Percentiles rank a stretch among this genome's conserved stretches.
Conservation (phyloP, 64 coral and sea anemone genomes). For the Montipora sp. region DNA sequence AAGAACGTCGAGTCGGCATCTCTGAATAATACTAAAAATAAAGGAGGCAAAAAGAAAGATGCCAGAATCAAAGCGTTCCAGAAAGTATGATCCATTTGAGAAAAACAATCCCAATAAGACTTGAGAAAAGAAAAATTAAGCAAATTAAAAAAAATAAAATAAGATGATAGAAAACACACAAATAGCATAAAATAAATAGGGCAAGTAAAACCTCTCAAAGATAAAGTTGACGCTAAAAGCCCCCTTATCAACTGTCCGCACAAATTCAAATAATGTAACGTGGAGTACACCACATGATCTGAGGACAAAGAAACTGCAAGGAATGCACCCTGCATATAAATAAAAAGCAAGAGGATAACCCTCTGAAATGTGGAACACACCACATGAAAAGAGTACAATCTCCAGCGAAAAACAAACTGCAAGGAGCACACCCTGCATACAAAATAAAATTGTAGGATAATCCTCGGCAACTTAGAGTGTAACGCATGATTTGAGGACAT, state of each 20-base stretch:
- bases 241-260: not conserved
- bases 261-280: not conserved
- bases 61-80: constrained; percentile 3
- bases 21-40: not conserved
- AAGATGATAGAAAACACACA: no score
- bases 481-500: no score
- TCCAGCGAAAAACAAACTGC: not conserved
- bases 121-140: not conserved
- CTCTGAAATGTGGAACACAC: constrained; percentile 2
- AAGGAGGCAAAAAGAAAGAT: constrained; percentile 11
- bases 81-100: not conserved
- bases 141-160: not conserved
- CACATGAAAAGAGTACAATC: not conserved
- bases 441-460: no score
- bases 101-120: not conserved
- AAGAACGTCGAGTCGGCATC: not conserved
- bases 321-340: not conserved
- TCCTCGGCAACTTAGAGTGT: no score
- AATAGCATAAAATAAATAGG: not conserved
- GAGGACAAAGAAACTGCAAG: not conserved
- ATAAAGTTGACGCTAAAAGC: constrained; percentile 1
- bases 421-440: not conserved
- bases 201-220: constrained; percentile 4
- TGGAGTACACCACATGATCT: constrained; percentile 12
- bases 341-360: constrained; percentile 2